phyloP scores from a whole-genome alignment of 2,888 invertebrate species.

The Marronus borbonicus region DNA sequence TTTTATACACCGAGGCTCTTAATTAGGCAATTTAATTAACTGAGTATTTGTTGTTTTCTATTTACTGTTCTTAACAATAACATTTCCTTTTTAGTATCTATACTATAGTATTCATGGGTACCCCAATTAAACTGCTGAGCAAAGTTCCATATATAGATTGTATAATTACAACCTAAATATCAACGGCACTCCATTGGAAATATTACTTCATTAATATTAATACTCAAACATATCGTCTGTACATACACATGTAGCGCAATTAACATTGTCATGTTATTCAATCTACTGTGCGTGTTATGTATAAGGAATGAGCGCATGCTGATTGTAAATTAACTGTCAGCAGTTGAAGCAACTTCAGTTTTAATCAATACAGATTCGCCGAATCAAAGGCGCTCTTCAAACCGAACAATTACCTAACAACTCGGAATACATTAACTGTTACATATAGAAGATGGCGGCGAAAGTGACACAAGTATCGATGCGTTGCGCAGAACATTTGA shows the following conservation, averaged over 20 bases:
- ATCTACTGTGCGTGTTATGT: not conserved
- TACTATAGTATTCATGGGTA: too few species aligned
- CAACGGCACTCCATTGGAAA: not conserved
- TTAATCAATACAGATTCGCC: conserved; percentile 5
- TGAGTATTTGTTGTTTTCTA: too few species aligned
- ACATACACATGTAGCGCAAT: conserved; percentile 5
- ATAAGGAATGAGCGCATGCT: not conserved
- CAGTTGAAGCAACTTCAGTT: conserved; percentile 1
- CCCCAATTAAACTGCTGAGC: too few species aligned
- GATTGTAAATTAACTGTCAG: not conserved
- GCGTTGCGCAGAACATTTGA: not conserved
- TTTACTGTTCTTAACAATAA: too few species aligned
- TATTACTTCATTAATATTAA: not conserved
- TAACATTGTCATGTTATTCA: conserved; percentile 2
- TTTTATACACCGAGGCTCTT: too few species aligned
- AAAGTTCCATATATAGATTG: too few species aligned
- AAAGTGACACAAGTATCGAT: conserved; percentile 17
- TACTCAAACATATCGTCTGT: not conserved
- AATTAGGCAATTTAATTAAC: too few species aligned
- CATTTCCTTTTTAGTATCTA: too few species aligned
- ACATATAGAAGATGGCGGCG: not conserved
- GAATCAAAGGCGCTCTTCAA: not conserved
- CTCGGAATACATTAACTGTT: not conserved
- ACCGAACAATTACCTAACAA: conserved; percentile 8
- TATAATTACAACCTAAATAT: too few species aligned